Conservation (phyloP, 2,888 invertebrate species). For the Phorcus lineatus region DNA sequence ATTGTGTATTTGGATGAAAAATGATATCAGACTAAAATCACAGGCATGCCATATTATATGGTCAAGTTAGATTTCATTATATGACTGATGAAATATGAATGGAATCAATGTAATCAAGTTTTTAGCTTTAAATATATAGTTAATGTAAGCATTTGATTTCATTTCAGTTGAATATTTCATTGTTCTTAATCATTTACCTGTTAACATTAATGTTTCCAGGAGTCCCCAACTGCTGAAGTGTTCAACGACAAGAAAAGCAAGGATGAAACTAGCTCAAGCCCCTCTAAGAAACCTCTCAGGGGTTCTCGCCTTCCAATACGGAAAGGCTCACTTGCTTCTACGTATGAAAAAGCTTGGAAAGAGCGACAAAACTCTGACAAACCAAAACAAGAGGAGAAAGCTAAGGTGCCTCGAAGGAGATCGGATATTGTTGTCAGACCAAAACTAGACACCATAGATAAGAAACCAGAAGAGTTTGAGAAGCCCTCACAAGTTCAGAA, state of each 20-base stretch:
- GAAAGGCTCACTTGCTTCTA: conserved; percentile 1
- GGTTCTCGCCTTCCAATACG: conserved; percentile 15
- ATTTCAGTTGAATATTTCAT: too few species aligned
- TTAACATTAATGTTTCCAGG: not conserved
- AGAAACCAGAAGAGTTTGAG: not conserved
- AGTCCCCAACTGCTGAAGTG: too few species aligned
- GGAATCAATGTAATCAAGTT: too few species aligned
- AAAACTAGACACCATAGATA: not conserved
- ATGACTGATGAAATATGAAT: too few species aligned
- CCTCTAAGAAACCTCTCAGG: not conserved
- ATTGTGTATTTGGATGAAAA: too few species aligned
- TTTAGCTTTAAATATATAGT: too few species aligned
- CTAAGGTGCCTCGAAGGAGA: not conserved
- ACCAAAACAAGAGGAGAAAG: not conserved
- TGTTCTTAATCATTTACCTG: too few species aligned
- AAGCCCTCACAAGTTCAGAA: not conserved
- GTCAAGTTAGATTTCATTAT: too few species aligned
- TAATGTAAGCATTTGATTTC: too few species aligned
- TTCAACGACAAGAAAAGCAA: too few species aligned
- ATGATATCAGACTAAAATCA: too few species aligned
- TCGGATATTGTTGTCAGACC: not conserved
- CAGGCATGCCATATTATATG: too few species aligned
- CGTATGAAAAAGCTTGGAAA: conserved; percentile 15
- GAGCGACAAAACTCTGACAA: not conserved
- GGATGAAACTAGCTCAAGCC: not conserved